These are phyloP conservation scores for Thamnaconus septentrionalis DNA, from an alignment of 2,113 vertebrate species.

Conservation along the genomic window DNA sequence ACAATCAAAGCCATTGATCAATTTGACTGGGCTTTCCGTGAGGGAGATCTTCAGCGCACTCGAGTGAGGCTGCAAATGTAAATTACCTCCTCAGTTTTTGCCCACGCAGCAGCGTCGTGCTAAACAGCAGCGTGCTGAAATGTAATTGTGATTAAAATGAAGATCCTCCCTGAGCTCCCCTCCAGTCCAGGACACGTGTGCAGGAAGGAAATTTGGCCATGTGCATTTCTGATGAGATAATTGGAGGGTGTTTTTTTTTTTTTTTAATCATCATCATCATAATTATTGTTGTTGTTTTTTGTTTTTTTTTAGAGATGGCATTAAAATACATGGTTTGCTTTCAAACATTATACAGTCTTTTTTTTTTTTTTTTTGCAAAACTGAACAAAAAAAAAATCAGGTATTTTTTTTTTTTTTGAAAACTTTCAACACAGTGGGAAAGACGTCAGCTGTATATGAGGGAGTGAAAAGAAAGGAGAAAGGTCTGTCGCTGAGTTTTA, in stretches of 20 bases:
- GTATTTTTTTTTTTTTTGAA: no score
- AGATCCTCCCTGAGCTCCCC: constrained; percentile 11
- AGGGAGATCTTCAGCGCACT: constrained; percentile 25
- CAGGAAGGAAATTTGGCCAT: constrained; percentile 9
- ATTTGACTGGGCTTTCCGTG: constrained; percentile 40
- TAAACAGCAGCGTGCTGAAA: constrained; percentile 24
- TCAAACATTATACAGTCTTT: no score
- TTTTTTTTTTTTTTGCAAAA: no score
- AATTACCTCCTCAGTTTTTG: constrained; percentile 54
- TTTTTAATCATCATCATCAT: no score
- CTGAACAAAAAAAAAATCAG: no score
- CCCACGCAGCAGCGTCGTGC: constrained; percentile 45
- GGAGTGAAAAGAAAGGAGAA: no score
- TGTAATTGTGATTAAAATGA: constrained; percentile 34
- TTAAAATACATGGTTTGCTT: no score
- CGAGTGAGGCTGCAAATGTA: constrained; percentile 41
- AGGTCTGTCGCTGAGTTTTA: no score
- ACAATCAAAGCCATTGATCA: constrained; percentile 44
- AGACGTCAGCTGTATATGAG: no score
- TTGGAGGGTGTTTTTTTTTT: not conserved
- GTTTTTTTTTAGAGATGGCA: constrained; percentile 2
- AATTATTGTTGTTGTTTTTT: not conserved
- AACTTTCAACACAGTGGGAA: no score
- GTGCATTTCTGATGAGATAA: constrained; percentile 4
- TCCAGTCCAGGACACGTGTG: constrained; percentile 17